phyloP scores from a whole-genome alignment of 2,888 invertebrate genomes.

The Meteorus cinctellus region DNA sequence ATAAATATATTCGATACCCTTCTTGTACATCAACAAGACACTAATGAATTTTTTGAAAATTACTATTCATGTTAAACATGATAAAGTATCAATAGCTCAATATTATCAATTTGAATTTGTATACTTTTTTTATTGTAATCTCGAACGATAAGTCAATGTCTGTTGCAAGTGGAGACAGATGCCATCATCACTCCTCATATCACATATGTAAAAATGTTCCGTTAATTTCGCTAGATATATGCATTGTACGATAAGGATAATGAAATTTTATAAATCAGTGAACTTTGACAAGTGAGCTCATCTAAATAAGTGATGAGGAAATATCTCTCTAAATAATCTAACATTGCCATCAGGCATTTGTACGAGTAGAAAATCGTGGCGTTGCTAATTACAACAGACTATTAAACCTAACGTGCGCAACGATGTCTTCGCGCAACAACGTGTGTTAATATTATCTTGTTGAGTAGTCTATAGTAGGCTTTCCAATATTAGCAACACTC shows the following conservation, averaged over 20 bases:
- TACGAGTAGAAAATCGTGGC: not conserved
- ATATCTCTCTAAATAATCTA: not conserved
- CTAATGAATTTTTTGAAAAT: conserved; percentile 39
- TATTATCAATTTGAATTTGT: conserved; percentile 19
- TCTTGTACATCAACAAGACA: conserved; percentile 22
- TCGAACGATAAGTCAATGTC: not conserved
- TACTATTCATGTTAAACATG: conserved; percentile 13
- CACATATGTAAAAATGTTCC: not conserved
- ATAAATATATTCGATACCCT: conserved; percentile 39
- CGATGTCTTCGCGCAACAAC: conserved; percentile 2
- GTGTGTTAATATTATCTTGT: conserved; percentile 18
- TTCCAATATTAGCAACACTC: conserved; percentile 11
- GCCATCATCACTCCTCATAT: not conserved
- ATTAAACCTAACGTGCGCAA: not conserved
- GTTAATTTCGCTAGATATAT: not conserved
- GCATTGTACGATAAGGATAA: not conserved
- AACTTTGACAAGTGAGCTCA: not conserved
- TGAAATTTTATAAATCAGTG: not conserved
- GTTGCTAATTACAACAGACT: conserved; percentile 14
- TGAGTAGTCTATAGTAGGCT: not conserved
- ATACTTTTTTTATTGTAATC: not conserved
- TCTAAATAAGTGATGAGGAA: conserved; percentile 31
- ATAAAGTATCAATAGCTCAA: conserved; percentile 15
- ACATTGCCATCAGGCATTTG: not conserved
- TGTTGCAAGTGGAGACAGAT: not conserved